phyloP scores from a whole-genome alignment of 2,797 vertebrate species.

The Paratrypauchen microcephalus region DNA sequence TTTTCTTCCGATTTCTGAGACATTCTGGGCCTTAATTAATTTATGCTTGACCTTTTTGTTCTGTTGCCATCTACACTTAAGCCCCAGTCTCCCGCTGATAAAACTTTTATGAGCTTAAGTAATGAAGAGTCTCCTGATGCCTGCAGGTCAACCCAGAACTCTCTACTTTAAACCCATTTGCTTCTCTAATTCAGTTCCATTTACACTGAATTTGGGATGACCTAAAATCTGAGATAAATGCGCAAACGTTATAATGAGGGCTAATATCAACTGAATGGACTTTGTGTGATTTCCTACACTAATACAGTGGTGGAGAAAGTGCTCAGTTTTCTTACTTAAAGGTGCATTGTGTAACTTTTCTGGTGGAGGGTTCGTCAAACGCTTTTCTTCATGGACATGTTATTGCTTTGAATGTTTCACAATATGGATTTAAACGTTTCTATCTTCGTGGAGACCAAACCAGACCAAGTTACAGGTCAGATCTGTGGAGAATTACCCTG shows the following conservation, averaged over 20 bases:
- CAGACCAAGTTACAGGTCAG: too few relatives aligned
- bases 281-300: not conserved
- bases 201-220: constrained; percentile 5
- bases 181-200: constrained; percentile 15
- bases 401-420: too few relatives aligned
- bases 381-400: too few relatives aligned
- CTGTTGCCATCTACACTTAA: constrained; percentile 41
- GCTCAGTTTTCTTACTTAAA: too few relatives aligned
- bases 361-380: too few relatives aligned
- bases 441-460: too few relatives aligned
- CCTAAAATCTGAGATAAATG: constrained; percentile 1
- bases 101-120: constrained; percentile 68
- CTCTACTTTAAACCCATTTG: constrained; percentile 44
- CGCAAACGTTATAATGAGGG: not conserved
- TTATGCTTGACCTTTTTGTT: constrained; percentile 26
- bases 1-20: too few relatives aligned
- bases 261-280: not conserved
- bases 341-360: too few relatives aligned
- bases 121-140: constrained; percentile 46
- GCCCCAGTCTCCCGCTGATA: constrained; percentile 51
- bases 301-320: too few relatives aligned
- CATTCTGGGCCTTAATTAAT: constrained; percentile 16
- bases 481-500: too few relatives aligned
- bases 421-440: too few relatives aligned
- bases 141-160: constrained; percentile 40